Base-by-base conservation (phyloP, 2,797 vertebrate species). In the Myripristis jacobus region DNA sequence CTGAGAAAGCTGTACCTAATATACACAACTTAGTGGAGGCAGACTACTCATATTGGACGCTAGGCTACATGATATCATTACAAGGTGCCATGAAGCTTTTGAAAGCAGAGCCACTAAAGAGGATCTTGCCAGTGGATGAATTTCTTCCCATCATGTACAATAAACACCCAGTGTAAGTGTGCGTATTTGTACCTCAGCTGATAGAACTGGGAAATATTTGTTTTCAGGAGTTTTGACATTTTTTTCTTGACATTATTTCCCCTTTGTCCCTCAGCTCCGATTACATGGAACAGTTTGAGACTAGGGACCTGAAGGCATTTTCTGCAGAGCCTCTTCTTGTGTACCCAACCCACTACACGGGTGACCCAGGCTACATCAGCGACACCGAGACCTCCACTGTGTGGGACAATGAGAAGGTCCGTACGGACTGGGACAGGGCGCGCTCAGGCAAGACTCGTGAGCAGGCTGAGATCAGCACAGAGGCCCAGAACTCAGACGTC, bases 351-450 rank as follows among this genome's bases (percentile, higher is more conserved):
- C 97, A 98, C 85, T 98, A 97, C 89, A 98, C 96, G 0, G 97
- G 97, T 0, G 97, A 98, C 2, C 46, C 88, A 0, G 97, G 97
- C 1, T 98, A 98, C 58, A 88, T 98, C 80, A 98, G 97, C 0
- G 97, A 98, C 92, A 98, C 97, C 0, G 97, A 98, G 87, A 98
- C 97, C 41, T 98, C 97, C 4, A 96, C 95, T 0, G 91, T 97
- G 38, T 98, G 97, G 97, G 94, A 97, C 91, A 95, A 97, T 0
- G 96, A 97, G 36, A 92, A 84, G 0, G 64, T 95, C 46, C 92
- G 82, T 46, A 97, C 96, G 0, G 96, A 97, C 90, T 97, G 96
- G 96, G 96, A 97, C 91, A 91, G 96, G 1, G 94, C 92, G 11
- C 95, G 94, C 53, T 96, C 96, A 0, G 95, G 95, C 67, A 98